These are phyloP conservation scores for Poecilia latipinna DNA, from an alignment of 2,113 vertebrate species.

Conservation along the genomic window DNA sequence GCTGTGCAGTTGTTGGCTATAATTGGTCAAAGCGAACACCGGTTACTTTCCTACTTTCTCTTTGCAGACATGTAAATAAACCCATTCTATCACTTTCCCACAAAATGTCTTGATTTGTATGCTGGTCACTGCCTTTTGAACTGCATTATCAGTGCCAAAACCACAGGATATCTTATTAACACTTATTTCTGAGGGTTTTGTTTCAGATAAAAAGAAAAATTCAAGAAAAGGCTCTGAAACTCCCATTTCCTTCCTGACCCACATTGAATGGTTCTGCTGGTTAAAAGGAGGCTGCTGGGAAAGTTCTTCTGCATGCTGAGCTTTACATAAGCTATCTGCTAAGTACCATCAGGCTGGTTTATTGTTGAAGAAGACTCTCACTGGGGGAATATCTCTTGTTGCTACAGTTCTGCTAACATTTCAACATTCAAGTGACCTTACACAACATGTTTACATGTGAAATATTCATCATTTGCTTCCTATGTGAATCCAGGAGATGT, in stretches of 20 bases:
- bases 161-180: background rate
- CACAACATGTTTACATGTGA: constrained; percentile 58
- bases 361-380: constrained; percentile 27
- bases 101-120: background rate
- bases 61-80: constrained; percentile 1
- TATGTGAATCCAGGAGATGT: constrained; percentile 37
- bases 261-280: background rate
- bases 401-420: constrained; percentile 32
- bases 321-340: constrained; percentile 28
- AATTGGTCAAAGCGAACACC: background rate
- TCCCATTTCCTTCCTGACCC: constrained; percentile 2
- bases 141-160: background rate
- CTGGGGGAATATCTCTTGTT: constrained; percentile 24
- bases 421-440: constrained; percentile 67
- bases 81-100: too few relatives aligned
- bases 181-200: background rate
- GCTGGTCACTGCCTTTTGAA: background rate
- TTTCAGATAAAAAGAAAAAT: background rate
- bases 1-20: background rate
- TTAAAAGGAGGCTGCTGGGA: constrained; percentile 51
- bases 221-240: background rate
- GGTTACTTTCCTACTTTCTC: background rate
- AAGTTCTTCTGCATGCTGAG: constrained; percentile 52
- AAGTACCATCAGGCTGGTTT: constrained; percentile 10
- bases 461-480: constrained; percentile 43